These are phyloP conservation scores for Perodicticus potto DNA, from an alignment of 2,797 vertebrate species.

Conservation along the genomic window DNA sequence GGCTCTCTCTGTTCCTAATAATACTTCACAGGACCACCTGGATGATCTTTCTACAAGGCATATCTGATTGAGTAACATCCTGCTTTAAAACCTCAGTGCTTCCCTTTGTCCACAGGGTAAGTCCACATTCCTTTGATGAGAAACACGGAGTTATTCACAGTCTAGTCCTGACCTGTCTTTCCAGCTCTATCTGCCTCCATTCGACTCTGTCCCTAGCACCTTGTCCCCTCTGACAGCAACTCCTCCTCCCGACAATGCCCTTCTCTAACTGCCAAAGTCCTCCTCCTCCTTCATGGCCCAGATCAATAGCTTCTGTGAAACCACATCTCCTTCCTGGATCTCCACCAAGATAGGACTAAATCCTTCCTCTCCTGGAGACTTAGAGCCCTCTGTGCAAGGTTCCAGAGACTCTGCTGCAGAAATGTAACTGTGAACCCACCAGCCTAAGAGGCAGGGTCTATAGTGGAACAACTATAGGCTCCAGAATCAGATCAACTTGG, in stretches of 20 bases:
- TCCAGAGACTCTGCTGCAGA: neutral
- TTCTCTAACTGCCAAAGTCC: neutral
- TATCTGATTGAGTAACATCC: neutral
- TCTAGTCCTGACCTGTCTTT: neutral
- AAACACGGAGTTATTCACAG: neutral
- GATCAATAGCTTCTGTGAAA: neutral
- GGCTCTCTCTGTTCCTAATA: rapidly evolving
- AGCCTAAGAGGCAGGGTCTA: neutral
- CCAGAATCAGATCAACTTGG: neutral
- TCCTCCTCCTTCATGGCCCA: neutral
- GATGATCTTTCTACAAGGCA: neutral
- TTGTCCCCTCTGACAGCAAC: neutral
- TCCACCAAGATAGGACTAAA: neutral
- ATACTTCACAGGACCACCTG: neutral
- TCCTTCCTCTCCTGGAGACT: neutral
- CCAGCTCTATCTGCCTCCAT: neutral
- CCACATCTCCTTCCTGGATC: neutral
- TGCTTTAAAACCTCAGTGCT: neutral
- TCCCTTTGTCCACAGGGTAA: neutral
- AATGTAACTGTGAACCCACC: neutral
- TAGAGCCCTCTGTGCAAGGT: neutral
- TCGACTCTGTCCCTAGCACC: neutral
- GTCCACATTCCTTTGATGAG: neutral
- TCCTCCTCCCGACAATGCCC: neutral
- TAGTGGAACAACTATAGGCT: neutral